Evolutionary conservation across 2,888 invertebrate genomes (phyloP), one percentile per base, ranked within the genome.

Genomic region (Charanyca ferruginea): DNA sequence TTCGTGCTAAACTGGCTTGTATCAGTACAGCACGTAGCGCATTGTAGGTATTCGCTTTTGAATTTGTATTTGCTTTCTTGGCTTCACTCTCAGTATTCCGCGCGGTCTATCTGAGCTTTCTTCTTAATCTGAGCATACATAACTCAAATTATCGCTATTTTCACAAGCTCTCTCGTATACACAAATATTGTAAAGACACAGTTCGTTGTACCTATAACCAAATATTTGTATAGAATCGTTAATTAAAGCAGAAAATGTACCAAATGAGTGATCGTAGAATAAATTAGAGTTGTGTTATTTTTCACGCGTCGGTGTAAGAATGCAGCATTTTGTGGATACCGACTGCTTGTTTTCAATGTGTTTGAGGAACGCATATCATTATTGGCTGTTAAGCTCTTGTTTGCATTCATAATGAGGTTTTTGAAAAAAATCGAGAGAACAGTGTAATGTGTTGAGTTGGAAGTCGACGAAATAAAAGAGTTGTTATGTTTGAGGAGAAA

Each of bases 241-340:
- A 93, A 94, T 92, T 92, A 92, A 90, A 84, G 83, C 79, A 81
- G 79, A 87, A 89, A 87, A 87, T 86, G 25, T 85, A 84, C 85
- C 85, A 89, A 89, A 89, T 87, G 86, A 80, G 86, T 77, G 90
- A 91, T 91, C 90, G 87, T 86, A 81, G 94, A 89, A 95, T 94
- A 94, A 92, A 94, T 95, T 95, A 94, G 91, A 84, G 45, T 66
- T 55, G 55, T 87, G 95, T 90, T 90, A 94, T 52, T 86, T 94
- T 94, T 95, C 90, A 93, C 95, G 90, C 81, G 54, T 65, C 80
- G 42, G 86, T 92, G 95, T 86, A 93, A 91, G 89, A 91, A 91
- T 91, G 85, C 86, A 85, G 86, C 78, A 82, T 89, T 93, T 94
- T 93, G 80, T 90, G 90, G 91, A 89, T 89, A 90, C 83, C 73